Base-by-base conservation (phyloP, 37 sponge, comb jelly and placozoan species). In the Hormiphora californensis region DNA sequence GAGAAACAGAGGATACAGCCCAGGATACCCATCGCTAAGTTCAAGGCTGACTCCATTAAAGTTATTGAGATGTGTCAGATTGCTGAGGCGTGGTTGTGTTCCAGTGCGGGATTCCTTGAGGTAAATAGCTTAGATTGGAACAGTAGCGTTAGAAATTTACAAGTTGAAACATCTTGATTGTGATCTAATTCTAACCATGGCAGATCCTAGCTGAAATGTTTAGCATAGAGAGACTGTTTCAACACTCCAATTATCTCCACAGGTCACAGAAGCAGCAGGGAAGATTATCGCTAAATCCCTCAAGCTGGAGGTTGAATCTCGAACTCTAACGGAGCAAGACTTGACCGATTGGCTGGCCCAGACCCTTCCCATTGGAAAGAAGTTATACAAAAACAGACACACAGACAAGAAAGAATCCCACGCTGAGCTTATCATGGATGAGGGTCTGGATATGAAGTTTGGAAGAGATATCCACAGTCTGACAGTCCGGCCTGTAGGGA, bases 1-100 rank as follows among this genome's bases (percentile, higher is more conserved):
- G 81, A 73, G 81, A 37, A 40, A 4, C 44, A 43, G 15, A 21
- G 81, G 23, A 73, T 73, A 43, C 81, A 73, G 44, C 81, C 81
- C 19, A 73, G 23, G 46, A 73, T 73, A 46, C 46, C 40, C 28
- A n/a, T 73, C 40, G 81, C 32, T 3, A 25, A 73, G 2, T 73
- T 73, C 81, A 73, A 73, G 25, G 81, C 81, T 5, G 81, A 73
- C 46, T 27, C 30, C 27, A 73, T 46, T 25, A 37, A 30, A 73
- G 81, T 73, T 40, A 73, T 73, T 40, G 81, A 73, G 81, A 73
- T 73, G 81, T 73, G 81, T 33, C 40, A 73, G 27, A n/a, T 73
- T 43, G 81, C 81, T 33, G 81, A 73, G 38, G 81, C 40, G 4
- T 73, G 81, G 81, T 46, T 73, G 0, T 43, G 43, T 19, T 43